These are phyloP conservation scores for Ceyx cyanopectus DNA, from an alignment of 2,113 vertebrate genomes.

Conservation along the genomic window DNA sequence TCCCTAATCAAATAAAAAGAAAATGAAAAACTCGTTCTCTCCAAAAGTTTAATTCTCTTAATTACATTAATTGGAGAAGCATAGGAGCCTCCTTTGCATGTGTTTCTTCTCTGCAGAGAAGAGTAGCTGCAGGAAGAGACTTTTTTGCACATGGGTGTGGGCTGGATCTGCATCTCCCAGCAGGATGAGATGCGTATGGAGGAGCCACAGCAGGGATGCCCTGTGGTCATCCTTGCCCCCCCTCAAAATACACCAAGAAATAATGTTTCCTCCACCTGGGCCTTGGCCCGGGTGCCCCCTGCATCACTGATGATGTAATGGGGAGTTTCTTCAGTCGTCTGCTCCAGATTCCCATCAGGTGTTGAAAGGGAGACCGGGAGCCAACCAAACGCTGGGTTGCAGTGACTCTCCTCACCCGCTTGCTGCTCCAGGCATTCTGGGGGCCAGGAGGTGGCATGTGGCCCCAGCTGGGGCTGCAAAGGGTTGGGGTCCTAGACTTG, in stretches of 20 bases:
- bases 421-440: background rate
- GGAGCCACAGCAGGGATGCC: background rate
- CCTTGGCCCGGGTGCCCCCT: background rate
- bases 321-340: background rate
- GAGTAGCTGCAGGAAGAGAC: background rate
- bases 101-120: background rate
- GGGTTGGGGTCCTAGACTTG: background rate
- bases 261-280: background rate
- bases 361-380: background rate
- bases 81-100: slow-evolving; percentile 36
- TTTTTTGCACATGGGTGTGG: background rate
- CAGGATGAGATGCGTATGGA: background rate
- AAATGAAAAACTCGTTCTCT: slow-evolving; percentile 81
- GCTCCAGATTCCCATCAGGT: background rate
- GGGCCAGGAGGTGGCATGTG: background rate
- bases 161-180: rapidly evolving
- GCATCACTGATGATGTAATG: rapidly evolving
- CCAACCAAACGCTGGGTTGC: rapidly evolving
- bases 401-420: rapidly evolving
- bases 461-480: background rate
- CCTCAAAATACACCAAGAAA: background rate
- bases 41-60: slow-evolving; percentile 82
- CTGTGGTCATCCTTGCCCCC: rapidly evolving
- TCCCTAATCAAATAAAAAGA: slow-evolving; percentile 85
- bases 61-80: slow-evolving; percentile 83